Base-by-base conservation (phyloP, 2,888 invertebrate genomes). In the Trissolcus japonicus region DNA sequence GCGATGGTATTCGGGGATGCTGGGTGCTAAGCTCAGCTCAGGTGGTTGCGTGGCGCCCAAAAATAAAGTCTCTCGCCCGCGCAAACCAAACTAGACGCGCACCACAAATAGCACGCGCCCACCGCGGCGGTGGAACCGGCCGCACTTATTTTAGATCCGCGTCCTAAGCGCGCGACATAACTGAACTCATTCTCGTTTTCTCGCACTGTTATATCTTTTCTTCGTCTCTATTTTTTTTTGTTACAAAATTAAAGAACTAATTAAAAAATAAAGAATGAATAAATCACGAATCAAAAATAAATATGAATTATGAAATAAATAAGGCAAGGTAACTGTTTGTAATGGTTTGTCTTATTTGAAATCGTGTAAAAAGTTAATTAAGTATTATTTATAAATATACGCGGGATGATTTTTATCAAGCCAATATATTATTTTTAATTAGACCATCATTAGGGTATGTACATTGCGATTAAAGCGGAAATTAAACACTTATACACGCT, bases 11-110 rank as follows among this genome's bases (percentile, higher is more conserved):
- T 87, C 85, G 86, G 86, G 86, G 86, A 86, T 85, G 85, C 82
- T 86, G 83, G 84, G 80, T 21, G 66, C 77, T 25, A 35, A 35
- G 35, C 35, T 35, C 41, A 82, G 83, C 86, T 87, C 87, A 87
- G 87, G 87, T 87, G 87, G 87, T 87, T 87, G 87, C 87, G 87
- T 87, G 87, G 87, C 85, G 84, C 81, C 86, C 81, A 79, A 81
- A 87, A 87, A 87, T 87, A 87, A 84, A 80, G 79, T 46, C 80
- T 79, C 74, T 87, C 87, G 87, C 87, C 87, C 87, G 87, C 87
- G 87, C 87, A 87, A 87, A 87, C 84, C 81, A 83, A 83, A 85
- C 81, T 82, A 83, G 83, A 85, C 82, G 84, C 81, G 84, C 80
- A 83, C 84, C 85, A 80, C 84, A 86, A 87, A 87, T 87, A 87